A percentile compares a stretch with the other conserved stretches of the same genome.
phyloP scores from a whole-genome alignment of 2,797 vertebrate genomes.

The Rachycentron canadum region DNA sequence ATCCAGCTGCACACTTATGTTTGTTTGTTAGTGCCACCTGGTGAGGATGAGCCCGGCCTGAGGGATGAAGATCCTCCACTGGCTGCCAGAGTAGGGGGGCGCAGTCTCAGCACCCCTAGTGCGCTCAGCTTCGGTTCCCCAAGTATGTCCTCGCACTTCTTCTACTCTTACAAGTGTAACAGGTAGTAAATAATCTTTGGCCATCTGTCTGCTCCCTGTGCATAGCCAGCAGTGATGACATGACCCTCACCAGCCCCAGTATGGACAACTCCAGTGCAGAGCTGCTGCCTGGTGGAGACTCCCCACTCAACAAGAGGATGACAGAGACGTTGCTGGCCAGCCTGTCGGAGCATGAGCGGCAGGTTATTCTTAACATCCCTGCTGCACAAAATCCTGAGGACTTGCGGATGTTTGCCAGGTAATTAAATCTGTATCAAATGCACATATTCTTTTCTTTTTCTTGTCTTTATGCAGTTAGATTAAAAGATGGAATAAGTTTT shows the following conservation, averaged over 20 bases:
- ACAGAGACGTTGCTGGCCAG: slow-evolving; percentile 96
- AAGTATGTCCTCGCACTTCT: slow-evolving; percentile 83
- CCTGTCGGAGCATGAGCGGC: slow-evolving; percentile 92
- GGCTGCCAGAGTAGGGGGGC: slow-evolving; percentile 88
- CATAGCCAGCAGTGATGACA: slow-evolving; percentile 97
- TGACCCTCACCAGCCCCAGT: slow-evolving; percentile 98
- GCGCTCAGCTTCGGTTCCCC: slow-evolving; percentile 98
- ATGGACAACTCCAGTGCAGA: slow-evolving; percentile 99
- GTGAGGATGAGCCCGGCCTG: slow-evolving; percentile 85
- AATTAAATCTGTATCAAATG: slow-evolving; percentile 8
- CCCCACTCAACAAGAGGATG: slow-evolving; percentile 95
- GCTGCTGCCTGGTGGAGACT: slow-evolving; percentile 93
- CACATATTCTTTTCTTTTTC: neutral
- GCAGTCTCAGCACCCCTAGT: slow-evolving; percentile 95
- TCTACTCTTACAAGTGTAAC: neutral
- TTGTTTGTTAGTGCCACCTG: slow-evolving; percentile 93
- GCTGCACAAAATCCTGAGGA: slow-evolving; percentile 97
- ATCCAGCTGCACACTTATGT: slow-evolving; percentile 98
- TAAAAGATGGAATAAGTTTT: slow-evolving; percentile 31
- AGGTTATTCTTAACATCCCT: slow-evolving; percentile 93
- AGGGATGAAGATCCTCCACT: slow-evolving; percentile 89
- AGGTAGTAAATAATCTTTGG: neutral
- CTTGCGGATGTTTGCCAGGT: slow-evolving; percentile 93
- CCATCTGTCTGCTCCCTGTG: slow-evolving; percentile 16
- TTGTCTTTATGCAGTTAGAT: neutral